These are phyloP conservation scores for Coleophora deauratella DNA, from an alignment of 2,888 invertebrate genomes.

Conservation along the genomic window DNA sequence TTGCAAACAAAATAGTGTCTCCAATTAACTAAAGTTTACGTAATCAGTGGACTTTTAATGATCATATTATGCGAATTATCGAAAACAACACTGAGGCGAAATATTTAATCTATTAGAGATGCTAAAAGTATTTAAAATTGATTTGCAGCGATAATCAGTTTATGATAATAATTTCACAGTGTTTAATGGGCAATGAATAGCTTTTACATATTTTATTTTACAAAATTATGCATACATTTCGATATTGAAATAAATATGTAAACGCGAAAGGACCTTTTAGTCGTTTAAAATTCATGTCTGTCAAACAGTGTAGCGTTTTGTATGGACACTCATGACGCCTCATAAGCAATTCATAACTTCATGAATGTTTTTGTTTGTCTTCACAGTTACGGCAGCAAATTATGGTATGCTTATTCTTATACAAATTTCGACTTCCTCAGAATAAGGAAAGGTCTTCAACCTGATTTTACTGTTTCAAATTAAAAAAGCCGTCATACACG, in stretches of 20 bases:
- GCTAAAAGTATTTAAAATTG: slow-evolving; percentile 19
- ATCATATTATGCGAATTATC: neutral
- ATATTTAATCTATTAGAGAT: slow-evolving; percentile 6
- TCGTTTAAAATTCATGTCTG: slow-evolving; percentile 26
- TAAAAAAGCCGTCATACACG: slow-evolving; percentile 24
- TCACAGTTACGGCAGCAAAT: slow-evolving; percentile 24
- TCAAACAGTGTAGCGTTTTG: slow-evolving; percentile 23
- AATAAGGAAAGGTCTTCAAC: slow-evolving; percentile 44
- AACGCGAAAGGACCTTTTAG: slow-evolving; percentile 27
- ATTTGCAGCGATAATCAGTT: slow-evolving; percentile 16
- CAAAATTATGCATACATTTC: slow-evolving; percentile 8
- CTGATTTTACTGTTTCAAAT: slow-evolving; percentile 22
- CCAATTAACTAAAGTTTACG: slow-evolving; percentile 8
- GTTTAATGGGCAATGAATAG: too few species aligned
- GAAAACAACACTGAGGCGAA: slow-evolving; percentile 18
- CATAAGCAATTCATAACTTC: slow-evolving; percentile 22
- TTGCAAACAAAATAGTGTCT: slow-evolving; percentile 9
- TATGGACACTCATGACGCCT: slow-evolving; percentile 25
- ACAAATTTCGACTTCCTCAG: slow-evolving; percentile 25
- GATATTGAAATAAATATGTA: slow-evolving; percentile 16
- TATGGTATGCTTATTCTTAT: slow-evolving; percentile 24
- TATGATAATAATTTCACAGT: too few species aligned
- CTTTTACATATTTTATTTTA: too few species aligned
- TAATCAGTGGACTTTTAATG: slow-evolving; percentile 5
- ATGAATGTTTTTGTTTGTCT: slow-evolving; percentile 25